Evolutionary conservation across 2,113 vertebrate genomes (phyloP).

Genomic region (Entomyzon cyanotis): DNA sequence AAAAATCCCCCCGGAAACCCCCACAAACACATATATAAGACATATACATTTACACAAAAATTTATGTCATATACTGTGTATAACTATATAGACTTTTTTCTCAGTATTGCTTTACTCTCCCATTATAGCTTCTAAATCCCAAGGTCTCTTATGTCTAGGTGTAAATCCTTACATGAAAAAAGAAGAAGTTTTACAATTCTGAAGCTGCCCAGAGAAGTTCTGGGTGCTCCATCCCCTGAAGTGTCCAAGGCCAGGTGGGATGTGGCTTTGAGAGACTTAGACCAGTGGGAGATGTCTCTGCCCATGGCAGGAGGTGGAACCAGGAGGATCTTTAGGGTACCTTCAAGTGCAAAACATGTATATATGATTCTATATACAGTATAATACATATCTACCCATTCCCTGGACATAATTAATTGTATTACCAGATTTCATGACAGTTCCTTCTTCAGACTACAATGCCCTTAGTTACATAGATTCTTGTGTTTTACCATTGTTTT

Average conservation of each 20-base stretch:
- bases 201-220: not conserved
- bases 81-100: not conserved
- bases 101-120: not conserved
- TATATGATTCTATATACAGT: no score
- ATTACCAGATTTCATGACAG: not conserved
- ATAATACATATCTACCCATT: not conserved
- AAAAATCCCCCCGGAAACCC: no score
- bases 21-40: not conserved
- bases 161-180: not conserved
- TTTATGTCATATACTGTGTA: not conserved
- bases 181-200: not conserved
- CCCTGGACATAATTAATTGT: not conserved
- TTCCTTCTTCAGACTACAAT: not conserved
- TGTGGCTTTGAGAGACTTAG: not conserved
- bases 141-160: not conserved
- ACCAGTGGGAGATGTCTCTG: not conserved
- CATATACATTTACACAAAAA: not conserved
- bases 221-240: not conserved
- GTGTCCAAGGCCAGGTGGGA: not conserved
- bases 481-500: not conserved
- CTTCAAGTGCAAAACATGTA: not conserved
- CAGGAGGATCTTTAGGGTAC: not conserved
- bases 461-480: not conserved
- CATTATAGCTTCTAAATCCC: not conserved
- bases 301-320: no score